Conservation (phyloP, 2,888 invertebrate species). For the Drosophila algonquin region DNA sequence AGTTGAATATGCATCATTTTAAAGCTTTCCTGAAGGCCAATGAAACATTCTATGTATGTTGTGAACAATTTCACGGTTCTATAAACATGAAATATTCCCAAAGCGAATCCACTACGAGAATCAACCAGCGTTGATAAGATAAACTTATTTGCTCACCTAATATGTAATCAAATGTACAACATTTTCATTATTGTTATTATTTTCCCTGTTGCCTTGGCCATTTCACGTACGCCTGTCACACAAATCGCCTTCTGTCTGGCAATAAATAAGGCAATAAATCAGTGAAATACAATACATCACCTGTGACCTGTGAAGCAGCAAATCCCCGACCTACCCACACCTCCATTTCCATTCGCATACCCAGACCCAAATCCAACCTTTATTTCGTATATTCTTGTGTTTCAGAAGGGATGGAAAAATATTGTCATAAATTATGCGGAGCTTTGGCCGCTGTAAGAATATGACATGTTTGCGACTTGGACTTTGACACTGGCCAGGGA, state of each 20-base stretch:
- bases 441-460: conserved; percentile 59
- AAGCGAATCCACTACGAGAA: too few relatives aligned
- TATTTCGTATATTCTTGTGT: conserved; percentile 14
- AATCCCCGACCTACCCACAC: neutral
- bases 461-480: conserved; percentile 71
- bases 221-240: conserved; percentile 39
- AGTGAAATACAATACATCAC: conserved; percentile 75
- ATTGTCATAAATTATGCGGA: conserved; percentile 66
- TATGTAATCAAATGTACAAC: conserved; percentile 59
- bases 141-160: conserved; percentile 1
- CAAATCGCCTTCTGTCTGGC: conserved; percentile 46
- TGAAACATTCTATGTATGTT: neutral
- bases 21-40: neutral
- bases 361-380: conserved; percentile 11
- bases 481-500: conserved; percentile 29
- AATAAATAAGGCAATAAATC: conserved; percentile 75
- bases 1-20: neutral
- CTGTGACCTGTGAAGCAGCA: conserved; percentile 39
- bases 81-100: neutral
- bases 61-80: neutral
- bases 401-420: conserved; percentile 12
- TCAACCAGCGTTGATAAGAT: neutral
- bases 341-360: neutral
- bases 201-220: conserved; percentile 24
- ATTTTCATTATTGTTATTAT: conserved; percentile 31